These are phyloP conservation scores for Phylloscopus collybita DNA, from an alignment of 2,797 vertebrate genomes.

Conservation along the genomic window DNA sequence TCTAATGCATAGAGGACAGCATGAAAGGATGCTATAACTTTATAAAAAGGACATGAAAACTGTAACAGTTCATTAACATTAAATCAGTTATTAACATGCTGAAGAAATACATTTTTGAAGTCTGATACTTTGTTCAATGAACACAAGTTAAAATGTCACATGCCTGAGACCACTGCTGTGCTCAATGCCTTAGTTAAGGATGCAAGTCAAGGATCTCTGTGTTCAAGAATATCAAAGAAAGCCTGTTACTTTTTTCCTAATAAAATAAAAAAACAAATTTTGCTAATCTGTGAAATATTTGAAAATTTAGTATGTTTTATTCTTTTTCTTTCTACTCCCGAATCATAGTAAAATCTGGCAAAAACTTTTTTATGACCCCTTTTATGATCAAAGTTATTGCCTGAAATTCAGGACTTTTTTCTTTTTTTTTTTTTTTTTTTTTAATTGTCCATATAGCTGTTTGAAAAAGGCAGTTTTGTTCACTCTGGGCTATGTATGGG, in stretches of 20 bases:
- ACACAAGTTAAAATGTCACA: slow-evolving; percentile 64
- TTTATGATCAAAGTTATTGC: background rate
- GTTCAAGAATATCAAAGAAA: slow-evolving; percentile 33
- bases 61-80: slow-evolving; percentile 71
- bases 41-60: slow-evolving; percentile 58
- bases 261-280: background rate
- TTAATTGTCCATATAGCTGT: background rate
- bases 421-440: background rate
- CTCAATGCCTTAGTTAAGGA: slow-evolving; percentile 47
- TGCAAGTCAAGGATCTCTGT: slow-evolving; percentile 13
- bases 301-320: background rate
- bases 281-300: background rate
- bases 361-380: background rate
- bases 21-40: slow-evolving; percentile 70
- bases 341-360: background rate
- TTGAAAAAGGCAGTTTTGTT: background rate
- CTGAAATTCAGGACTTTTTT: background rate
- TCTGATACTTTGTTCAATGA: slow-evolving; percentile 52
- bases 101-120: slow-evolving; percentile 58
- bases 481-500: background rate
- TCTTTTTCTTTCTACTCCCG: background rate
- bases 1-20: slow-evolving; percentile 71
- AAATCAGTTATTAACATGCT: slow-evolving; percentile 71
- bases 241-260: background rate
- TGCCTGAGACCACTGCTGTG: background rate